Evolutionary conservation across 2,797 vertebrate species (phyloP).

Genomic region (Taenioides sp.): DNA sequence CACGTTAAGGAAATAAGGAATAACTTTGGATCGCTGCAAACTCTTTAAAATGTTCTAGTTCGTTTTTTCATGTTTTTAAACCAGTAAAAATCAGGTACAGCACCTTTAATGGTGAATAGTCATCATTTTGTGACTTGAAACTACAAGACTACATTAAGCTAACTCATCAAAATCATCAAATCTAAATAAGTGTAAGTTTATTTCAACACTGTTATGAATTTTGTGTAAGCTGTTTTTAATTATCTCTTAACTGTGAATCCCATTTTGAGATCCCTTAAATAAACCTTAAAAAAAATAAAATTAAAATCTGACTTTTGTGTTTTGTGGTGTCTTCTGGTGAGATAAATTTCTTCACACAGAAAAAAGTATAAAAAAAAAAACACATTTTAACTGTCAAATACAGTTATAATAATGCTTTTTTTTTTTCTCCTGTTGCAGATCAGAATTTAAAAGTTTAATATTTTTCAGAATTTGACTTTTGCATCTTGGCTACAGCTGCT

Average conservation of each 20-base stretch:
- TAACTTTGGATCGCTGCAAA: too few species aligned
- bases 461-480: not conserved
- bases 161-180: not conserved
- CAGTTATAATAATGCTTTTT: too few species aligned
- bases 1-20: too few species aligned
- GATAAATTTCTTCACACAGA: not conserved
- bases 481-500: not conserved
- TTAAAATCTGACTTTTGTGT: not conserved
- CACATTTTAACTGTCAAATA: not conserved
- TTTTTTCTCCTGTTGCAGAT: too few species aligned
- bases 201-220: not conserved
- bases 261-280: not conserved
- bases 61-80: too few species aligned
- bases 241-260: not conserved
- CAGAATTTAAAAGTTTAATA: not conserved
- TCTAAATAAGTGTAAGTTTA: not conserved
- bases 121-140: not conserved
- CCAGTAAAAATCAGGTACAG: too few species aligned
- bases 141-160: not conserved
- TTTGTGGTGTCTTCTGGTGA: not conserved
- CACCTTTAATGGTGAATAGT: too few species aligned
- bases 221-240: not conserved
- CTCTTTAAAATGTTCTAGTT: too few species aligned
- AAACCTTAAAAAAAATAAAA: not conserved
- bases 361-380: not conserved